Evolutionary conservation across 2,888 invertebrate genomes (phyloP), one percentile per base, ranked within the genome.

Genomic region (Pteria penguin): DNA sequence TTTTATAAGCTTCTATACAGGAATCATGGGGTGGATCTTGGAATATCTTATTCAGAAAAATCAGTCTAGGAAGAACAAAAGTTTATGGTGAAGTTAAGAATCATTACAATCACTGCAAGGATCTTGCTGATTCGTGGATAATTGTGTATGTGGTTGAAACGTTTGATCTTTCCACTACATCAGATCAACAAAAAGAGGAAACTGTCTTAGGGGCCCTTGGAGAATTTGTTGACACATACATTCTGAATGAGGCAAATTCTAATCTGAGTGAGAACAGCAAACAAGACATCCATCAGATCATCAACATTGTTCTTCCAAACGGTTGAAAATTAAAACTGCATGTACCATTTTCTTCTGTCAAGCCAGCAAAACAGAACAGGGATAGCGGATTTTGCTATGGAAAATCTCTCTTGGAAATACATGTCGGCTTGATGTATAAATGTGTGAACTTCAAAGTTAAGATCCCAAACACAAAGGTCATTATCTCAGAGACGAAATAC

Each of bases 1-100:
- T 65, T 78, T 22, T 75, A 72, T 24, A 55, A 78, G 14, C 61
- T 61, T 31, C 29, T 76, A 1, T 76, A 76, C 32, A 22, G 58
- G 18, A 68, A 31, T 65, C 2, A 18, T 33, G 55, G 33, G 4
- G 72, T 57, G 14, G 75, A 71, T n/a, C 22, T 68, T 11, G 66
- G 57, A 18, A 68, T 75, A 31, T 22, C 68, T n/a, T 5, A 69
- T 26, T 14, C 55, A 11, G 62, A 75, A 27, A 72, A 32, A 27
- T 60, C 14, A 24, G 29, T n/a, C 22, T 61, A 27, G 24, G 33
- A 18, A 18, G 61, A 22, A 36, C 36, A 26, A 32, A 58, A 18
- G 58, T 36, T 2, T 58, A 58, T 58, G 57, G 65, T 4, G 65
- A 57, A 18, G 69, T 69, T 1, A 69, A 69, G 22, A 58, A 69